Conservation (phyloP, 1,140 invertebrate species). For the Ptiloglossa arizonensis region DNA sequence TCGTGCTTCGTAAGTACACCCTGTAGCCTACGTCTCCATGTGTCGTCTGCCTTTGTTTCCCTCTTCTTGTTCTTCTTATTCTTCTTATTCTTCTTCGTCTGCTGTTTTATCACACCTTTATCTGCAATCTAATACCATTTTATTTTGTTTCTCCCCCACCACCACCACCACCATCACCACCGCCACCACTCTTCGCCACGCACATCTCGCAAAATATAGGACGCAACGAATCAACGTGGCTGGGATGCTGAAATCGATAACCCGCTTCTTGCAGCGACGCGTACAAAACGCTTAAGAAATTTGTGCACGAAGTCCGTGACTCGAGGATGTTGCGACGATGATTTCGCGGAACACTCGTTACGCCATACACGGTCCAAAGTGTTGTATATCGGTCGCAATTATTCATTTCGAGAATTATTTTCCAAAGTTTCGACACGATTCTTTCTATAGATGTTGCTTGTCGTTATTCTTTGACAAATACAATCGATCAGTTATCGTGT, state of each 20-base stretch:
- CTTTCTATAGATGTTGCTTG: too few relatives aligned
- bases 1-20: constrained; percentile 78
- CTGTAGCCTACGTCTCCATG: constrained; percentile 55
- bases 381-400: not conserved
- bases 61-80: constrained; percentile 29
- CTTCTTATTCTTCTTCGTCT: constrained; percentile 35
- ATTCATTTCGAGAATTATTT: not conserved
- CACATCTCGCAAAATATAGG: constrained; percentile 69
- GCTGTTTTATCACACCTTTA: constrained; percentile 23
- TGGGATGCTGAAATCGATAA: constrained; percentile 79
- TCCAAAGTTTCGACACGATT: too few relatives aligned
- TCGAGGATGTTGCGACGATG: not conserved
- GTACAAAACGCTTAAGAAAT: constrained; percentile 53
- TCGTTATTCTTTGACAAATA: too few relatives aligned
- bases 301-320: constrained; percentile 42
- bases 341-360: too few relatives aligned
- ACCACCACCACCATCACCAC: constrained; percentile 1
- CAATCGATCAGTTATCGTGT: too few relatives aligned
- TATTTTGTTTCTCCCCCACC: too few relatives aligned
- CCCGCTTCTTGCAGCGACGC: constrained; percentile 70
- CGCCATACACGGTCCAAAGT: not conserved
- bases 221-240: constrained; percentile 71
- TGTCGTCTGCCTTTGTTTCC: not conserved
- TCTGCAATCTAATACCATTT: constrained; percentile 66
- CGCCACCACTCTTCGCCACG: constrained; percentile 36